Percentiles rank a stretch among this genome's conserved stretches.
These are phyloP conservation scores for Tortrix viridana DNA, from an alignment of 2,888 invertebrate genomes.

Conservation along the genomic window DNA sequence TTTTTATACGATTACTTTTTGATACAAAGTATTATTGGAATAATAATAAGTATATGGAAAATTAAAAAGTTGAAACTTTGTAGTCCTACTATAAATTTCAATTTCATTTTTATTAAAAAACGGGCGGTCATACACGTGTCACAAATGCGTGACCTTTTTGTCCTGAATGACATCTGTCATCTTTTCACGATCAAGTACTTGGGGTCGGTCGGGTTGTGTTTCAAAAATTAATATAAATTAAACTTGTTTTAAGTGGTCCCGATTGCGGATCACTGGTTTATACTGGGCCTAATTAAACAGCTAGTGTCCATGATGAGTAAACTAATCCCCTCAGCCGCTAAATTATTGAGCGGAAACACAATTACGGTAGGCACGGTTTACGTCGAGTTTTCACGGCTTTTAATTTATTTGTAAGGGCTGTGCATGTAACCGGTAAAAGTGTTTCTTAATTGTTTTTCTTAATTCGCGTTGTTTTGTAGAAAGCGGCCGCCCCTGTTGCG, in stretches of 20 bases:
- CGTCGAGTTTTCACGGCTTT: constrained; percentile 33
- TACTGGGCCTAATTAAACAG: constrained; percentile 68
- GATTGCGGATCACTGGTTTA: constrained; percentile 57
- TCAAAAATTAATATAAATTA: constrained; percentile 16
- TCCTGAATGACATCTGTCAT: constrained; percentile 33
- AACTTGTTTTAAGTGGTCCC: constrained; percentile 53
- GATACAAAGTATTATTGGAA: too few species aligned
- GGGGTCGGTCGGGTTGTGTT: constrained; percentile 32
- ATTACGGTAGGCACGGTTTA: constrained; percentile 59
- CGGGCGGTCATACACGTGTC: constrained; percentile 16
- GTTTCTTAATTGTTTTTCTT: neutral
- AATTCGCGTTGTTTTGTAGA: constrained; percentile 59
- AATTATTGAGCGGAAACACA: constrained; percentile 63
- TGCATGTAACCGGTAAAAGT: constrained; percentile 1
- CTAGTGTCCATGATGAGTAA: constrained; percentile 71
- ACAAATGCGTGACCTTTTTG: constrained; percentile 32
- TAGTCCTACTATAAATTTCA: too few species aligned
- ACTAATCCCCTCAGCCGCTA: constrained; percentile 67
- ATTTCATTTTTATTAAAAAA: neutral
- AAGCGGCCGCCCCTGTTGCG: constrained; percentile 63
- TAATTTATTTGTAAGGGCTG: neutral
- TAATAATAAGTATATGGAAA: too few species aligned
- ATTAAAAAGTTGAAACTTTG: too few species aligned
- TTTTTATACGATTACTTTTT: too few species aligned
- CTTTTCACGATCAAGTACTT: constrained; percentile 31